These are phyloP conservation scores for Lepilemur ruficaudatus DNA, from an alignment of 2,797 vertebrate genomes.

Conservation along the genomic window DNA sequence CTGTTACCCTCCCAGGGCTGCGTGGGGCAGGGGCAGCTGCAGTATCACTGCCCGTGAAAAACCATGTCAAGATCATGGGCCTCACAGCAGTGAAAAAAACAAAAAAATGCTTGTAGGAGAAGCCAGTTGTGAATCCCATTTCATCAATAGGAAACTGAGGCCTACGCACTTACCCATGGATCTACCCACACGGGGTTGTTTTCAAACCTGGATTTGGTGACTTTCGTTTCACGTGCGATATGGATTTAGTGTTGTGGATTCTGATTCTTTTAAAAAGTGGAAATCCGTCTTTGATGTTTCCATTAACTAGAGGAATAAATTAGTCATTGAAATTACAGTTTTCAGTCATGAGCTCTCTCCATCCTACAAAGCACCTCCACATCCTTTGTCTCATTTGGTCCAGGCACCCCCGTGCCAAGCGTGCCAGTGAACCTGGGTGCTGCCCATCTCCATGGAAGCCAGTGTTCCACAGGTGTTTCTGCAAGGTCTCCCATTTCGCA, in stretches of 20 bases:
- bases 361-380: neutral
- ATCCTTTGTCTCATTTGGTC: neutral
- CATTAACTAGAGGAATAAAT: neutral
- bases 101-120: neutral
- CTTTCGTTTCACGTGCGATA: neutral
- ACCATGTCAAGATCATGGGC: neutral
- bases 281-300: neutral
- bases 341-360: neutral
- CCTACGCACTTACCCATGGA: too few species aligned
- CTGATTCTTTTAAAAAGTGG: neutral
- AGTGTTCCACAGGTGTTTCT: neutral
- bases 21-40: neutral
- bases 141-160: neutral
- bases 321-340: neutral
- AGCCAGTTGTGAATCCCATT: neutral
- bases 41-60: fast-evolving
- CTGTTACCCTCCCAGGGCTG: neutral
- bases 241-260: neutral
- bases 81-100: neutral
- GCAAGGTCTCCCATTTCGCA: neutral
- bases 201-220: neutral
- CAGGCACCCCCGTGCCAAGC: neutral
- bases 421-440: neutral
- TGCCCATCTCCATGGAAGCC: neutral
- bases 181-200: neutral